Percentiles rank a stretch among this genome's conserved stretches.
Conservation (phyloP, 2,797 vertebrate species). For the Lemur catta region DNA sequence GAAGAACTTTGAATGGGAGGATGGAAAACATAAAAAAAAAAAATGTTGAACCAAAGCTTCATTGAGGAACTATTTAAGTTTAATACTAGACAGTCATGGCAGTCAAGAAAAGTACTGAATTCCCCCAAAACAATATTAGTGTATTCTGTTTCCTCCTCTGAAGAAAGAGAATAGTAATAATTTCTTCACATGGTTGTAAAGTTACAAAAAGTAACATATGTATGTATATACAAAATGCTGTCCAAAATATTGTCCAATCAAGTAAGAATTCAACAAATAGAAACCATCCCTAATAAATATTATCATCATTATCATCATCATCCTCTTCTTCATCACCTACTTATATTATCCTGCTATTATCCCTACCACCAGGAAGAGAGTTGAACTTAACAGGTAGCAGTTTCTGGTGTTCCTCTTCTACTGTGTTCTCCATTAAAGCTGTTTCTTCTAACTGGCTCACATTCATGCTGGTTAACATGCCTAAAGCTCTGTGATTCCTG, state of each 20-base stretch:
- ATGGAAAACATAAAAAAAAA: background rate
- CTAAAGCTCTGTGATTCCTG: constrained; percentile 53
- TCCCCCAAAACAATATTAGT: background rate
- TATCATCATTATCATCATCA: background rate
- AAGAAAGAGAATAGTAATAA: background rate
- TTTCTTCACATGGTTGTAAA: background rate
- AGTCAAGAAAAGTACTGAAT: background rate
- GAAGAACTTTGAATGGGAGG: background rate
- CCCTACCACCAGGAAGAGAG: background rate
- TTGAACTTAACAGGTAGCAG: background rate
- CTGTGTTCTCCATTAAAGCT: background rate
- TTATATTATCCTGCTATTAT: background rate
- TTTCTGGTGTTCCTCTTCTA: background rate
- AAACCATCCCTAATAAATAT: background rate
- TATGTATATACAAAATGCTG: background rate
- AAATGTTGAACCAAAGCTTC: background rate
- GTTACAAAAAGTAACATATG: background rate
- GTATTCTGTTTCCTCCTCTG: background rate
- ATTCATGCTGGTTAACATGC: background rate
- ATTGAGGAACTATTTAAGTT: background rate
- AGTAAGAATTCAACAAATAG: background rate
- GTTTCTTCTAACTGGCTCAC: background rate
- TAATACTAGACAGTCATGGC: background rate
- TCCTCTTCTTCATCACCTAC: background rate
- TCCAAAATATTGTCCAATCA: background rate